A percentile compares a stretch with the other conserved stretches of the same genome.
phyloP scores from a whole-genome alignment of 2,797 vertebrate genomes.

The Diplodus puntazzo region DNA sequence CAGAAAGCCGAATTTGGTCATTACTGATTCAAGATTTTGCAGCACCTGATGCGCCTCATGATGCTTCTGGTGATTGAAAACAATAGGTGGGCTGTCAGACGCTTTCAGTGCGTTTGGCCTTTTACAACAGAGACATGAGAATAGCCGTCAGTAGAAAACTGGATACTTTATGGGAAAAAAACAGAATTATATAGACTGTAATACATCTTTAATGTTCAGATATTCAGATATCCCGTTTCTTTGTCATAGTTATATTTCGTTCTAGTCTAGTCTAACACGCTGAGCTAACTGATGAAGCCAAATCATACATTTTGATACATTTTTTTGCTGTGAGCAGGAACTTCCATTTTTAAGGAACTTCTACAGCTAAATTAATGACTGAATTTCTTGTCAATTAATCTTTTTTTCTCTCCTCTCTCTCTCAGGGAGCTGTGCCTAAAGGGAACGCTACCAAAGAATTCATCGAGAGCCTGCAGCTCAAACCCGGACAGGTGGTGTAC shows the following conservation, averaged over 20 bases:
- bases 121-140: too few species aligned
- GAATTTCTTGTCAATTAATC: not conserved
- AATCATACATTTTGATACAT: not conserved
- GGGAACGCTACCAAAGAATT: conserved; percentile 99
- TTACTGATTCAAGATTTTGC: too few species aligned
- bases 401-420: not conserved
- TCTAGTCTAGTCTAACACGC: too few species aligned
- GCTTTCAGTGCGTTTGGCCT: too few species aligned
- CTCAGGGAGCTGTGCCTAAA: conserved; percentile 96
- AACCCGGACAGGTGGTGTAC: conserved; percentile 98
- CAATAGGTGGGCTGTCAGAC: too few species aligned
- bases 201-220: too few species aligned
- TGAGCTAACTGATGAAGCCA: not conserved
- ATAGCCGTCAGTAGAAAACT: not conserved
- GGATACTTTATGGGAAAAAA: not conserved
- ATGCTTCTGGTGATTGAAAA: too few species aligned
- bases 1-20: too few species aligned
- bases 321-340: not conserved
- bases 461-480: conserved; percentile 97
- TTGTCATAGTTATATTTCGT: too few species aligned
- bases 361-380: not conserved
- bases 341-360: not conserved
- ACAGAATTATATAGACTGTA: too few species aligned
- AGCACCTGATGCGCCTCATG: too few species aligned
- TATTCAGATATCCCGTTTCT: too few species aligned